Percentiles rank a stretch among this genome's conserved stretches.
Evolutionary conservation across 1,140 invertebrate genomes (phyloP).

Genomic region (Papilio xuthus): DNA sequence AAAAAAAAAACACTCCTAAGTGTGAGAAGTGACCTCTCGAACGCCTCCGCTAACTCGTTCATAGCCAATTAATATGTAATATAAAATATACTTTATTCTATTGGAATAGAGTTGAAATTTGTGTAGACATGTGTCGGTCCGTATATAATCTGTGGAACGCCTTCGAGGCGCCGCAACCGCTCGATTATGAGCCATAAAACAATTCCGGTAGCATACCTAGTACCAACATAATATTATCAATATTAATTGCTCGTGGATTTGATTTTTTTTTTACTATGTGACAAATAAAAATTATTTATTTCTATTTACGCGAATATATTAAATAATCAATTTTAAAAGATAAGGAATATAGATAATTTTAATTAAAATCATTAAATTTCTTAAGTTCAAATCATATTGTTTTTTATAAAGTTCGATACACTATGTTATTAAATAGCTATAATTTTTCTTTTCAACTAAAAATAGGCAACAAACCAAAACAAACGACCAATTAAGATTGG

Average conservation of each 20-base stretch:
- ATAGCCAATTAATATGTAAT: not conserved
- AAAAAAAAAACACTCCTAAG: constrained; percentile 68
- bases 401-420: no score
- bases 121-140: not conserved
- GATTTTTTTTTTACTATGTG: constrained; percentile 12
- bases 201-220: constrained; percentile 76
- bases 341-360: no score
- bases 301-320: not conserved
- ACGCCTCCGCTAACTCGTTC: constrained; percentile 34
- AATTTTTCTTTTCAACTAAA: not conserved
- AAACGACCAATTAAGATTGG: constrained; percentile 52
- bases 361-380: no score
- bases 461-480: constrained; percentile 36
- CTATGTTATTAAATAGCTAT: not conserved
- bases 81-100: constrained; percentile 27
- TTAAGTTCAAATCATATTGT: no score
- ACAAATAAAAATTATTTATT: not conserved
- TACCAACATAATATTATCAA: constrained; percentile 66
- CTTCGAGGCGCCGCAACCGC: constrained; percentile 67
- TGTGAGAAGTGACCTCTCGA: constrained; percentile 62
- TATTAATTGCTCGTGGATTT: constrained; percentile 54
- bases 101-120: constrained; percentile 43
- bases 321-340: not conserved
- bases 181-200: constrained; percentile 77
- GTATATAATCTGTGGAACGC: constrained; percentile 55